phyloP scores from a whole-genome alignment of 1,140 invertebrate species.

The Mesaphorura yosii region DNA sequence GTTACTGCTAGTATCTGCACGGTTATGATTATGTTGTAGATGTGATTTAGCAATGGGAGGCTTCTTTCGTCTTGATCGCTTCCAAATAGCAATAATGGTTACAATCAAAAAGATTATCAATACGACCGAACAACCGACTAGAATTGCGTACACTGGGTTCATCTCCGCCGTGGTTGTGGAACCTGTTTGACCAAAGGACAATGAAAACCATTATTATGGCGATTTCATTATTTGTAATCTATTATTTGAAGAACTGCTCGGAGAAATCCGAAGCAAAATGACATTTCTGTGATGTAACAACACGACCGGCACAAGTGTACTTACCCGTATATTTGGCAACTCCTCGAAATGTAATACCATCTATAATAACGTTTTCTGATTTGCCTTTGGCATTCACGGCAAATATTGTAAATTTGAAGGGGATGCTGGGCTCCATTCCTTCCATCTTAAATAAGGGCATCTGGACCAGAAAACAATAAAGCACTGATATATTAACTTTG shows the following conservation, averaged over 20 bases:
- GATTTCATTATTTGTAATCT: not conserved
- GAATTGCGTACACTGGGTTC: conserved; percentile 28
- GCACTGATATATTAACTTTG: not conserved
- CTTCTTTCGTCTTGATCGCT: conserved; percentile 30
- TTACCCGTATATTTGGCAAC: conserved; percentile 27
- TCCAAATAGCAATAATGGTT: conserved; percentile 30
- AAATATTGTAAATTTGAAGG: conserved; percentile 54
- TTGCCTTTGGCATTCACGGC: conserved; percentile 57
- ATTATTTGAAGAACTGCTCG: too few species aligned
- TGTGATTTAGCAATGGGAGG: conserved; percentile 24
- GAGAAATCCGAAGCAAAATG: too few species aligned
- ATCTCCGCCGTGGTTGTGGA: conserved; percentile 18
- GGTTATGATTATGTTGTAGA: not conserved
- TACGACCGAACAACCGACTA: conserved; percentile 28
- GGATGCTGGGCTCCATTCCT: conserved; percentile 50
- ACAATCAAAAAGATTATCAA: conserved; percentile 27
- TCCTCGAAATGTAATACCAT: conserved; percentile 30
- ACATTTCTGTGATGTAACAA: not conserved
- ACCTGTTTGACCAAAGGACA: conserved; percentile 9
- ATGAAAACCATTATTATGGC: not conserved
- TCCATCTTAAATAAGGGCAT: conserved; percentile 51
- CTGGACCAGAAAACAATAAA: conserved; percentile 18
- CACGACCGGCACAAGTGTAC: not conserved
- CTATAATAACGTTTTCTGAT: conserved; percentile 42
- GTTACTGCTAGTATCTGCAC: not conserved